These are phyloP conservation scores for Stegastes partitus DNA, from an alignment of 2,113 vertebrate genomes.

Conservation along the genomic window DNA sequence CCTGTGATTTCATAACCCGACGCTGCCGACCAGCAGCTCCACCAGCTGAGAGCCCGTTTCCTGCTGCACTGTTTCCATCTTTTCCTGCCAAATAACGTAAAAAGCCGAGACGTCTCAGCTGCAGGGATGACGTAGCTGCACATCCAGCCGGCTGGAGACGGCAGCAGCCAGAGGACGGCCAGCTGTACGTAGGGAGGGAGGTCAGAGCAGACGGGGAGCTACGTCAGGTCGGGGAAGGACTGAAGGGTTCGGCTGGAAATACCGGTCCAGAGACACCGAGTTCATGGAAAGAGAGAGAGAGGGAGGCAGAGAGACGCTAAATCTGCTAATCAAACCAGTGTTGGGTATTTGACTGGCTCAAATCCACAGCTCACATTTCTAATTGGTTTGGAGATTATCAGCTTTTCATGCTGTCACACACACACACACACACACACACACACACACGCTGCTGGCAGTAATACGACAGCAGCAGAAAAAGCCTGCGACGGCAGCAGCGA, in stretches of 20 bases:
- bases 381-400: conserved; percentile 85
- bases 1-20: too few species aligned
- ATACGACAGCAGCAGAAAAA: conserved; percentile 64
- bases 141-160: too few species aligned
- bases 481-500: conserved; percentile 48
- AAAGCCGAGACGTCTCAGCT: too few species aligned
- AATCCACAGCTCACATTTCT: conserved; percentile 82
- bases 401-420: conserved; percentile 77
- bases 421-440: conserved; percentile 40
- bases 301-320: conserved; percentile 58
- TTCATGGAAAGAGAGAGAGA: conserved; percentile 58
- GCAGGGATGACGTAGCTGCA: too few species aligned
- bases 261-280: too few species aligned
- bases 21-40: too few species aligned
- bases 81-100: too few species aligned
- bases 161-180: conserved; percentile 24
- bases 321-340: conserved; percentile 83
- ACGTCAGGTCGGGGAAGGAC: too few species aligned
- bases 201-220: conserved; percentile 45
- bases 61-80: too few species aligned
- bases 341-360: conserved; percentile 81
- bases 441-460: conserved; percentile 33
- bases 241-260: too few species aligned
- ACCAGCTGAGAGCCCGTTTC: too few species aligned
- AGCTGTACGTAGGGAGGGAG: conserved; percentile 6